A percentile compares a stretch with the other conserved stretches of the same genome.
Evolutionary conservation across 2,797 vertebrate genomes (phyloP).

Genomic region (Micromesistius poutassou): DNA sequence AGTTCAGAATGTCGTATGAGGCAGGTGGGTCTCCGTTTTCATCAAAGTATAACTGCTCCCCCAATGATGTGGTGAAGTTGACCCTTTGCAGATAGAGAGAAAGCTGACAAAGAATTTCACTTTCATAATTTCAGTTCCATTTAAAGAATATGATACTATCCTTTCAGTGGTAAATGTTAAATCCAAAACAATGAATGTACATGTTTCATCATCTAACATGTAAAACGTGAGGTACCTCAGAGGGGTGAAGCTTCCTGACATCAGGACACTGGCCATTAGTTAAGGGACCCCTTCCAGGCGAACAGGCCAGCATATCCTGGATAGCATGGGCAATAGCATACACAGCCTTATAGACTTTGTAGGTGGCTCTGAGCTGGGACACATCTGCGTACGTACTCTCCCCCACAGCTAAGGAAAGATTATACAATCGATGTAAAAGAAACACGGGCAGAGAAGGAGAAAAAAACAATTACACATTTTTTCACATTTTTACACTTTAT

Average conservation of each 20-base stretch:
- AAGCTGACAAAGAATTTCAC: slow-evolving; percentile 26
- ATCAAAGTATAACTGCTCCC: slow-evolving; percentile 54
- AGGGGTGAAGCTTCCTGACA: slow-evolving; percentile 39
- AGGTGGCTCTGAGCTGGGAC: slow-evolving; percentile 49
- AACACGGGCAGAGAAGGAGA: not conserved
- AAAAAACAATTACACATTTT: not conserved
- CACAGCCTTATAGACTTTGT: slow-evolving; percentile 62
- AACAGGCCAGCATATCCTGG: slow-evolving; percentile 50
- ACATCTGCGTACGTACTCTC: slow-evolving; percentile 45
- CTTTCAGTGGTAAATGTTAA: not conserved
- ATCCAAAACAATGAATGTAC: not conserved
- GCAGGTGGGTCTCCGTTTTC: slow-evolving; percentile 47
- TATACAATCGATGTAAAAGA: not conserved
- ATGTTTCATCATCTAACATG: not conserved
- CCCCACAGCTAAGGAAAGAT: not conserved
- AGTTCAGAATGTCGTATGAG: slow-evolving; percentile 61
- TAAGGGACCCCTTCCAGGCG: slow-evolving; percentile 45
- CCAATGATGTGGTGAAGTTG: slow-evolving; percentile 56
- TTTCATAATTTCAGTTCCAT: not conserved
- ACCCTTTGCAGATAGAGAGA: slow-evolving; percentile 46
- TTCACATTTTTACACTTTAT: not conserved
- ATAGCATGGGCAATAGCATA: slow-evolving; percentile 56
- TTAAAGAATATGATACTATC: not conserved
- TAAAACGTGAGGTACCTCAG: slow-evolving; percentile 12
- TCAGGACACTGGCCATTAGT: slow-evolving; percentile 39